Percentiles rank a stretch among this genome's conserved stretches.
Evolutionary conservation across 2,113 vertebrate genomes (phyloP).

Genomic region (Sterna hirundo): DNA sequence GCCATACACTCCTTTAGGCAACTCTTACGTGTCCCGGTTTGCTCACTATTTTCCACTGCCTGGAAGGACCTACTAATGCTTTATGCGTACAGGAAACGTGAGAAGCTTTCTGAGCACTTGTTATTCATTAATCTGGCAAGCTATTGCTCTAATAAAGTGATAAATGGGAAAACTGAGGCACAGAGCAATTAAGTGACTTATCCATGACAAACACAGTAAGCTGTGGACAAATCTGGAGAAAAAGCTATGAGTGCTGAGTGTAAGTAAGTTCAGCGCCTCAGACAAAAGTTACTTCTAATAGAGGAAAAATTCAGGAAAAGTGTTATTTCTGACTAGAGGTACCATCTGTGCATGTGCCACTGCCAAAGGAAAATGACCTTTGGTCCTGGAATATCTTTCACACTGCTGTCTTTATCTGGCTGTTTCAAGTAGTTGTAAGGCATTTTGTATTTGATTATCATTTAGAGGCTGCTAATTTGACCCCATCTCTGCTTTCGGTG

Average conservation of each 20-base stretch:
- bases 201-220: slow-evolving; percentile 40
- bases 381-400: neutral
- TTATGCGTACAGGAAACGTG: slow-evolving; percentile 30
- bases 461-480: neutral
- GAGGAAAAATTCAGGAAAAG: neutral
- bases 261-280: neutral
- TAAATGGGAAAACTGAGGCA: slow-evolving; percentile 63
- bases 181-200: slow-evolving; percentile 46
- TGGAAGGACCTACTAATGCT: slow-evolving; percentile 16
- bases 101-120: slow-evolving; percentile 38
- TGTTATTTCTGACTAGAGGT: neutral
- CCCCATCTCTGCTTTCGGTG: neutral
- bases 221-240: neutral
- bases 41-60: slow-evolving; percentile 41
- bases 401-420: neutral
- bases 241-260: neutral
- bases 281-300: neutral
- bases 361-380: neutral
- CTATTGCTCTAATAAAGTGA: slow-evolving; percentile 43
- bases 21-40: neutral
- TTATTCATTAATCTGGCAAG: slow-evolving; percentile 69
- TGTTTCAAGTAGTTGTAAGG: neutral
- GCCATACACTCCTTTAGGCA: neutral
- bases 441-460: neutral
- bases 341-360: neutral